Conservation (phyloP, 1,140 invertebrate genomes). For the Scaptomyza montana region DNA sequence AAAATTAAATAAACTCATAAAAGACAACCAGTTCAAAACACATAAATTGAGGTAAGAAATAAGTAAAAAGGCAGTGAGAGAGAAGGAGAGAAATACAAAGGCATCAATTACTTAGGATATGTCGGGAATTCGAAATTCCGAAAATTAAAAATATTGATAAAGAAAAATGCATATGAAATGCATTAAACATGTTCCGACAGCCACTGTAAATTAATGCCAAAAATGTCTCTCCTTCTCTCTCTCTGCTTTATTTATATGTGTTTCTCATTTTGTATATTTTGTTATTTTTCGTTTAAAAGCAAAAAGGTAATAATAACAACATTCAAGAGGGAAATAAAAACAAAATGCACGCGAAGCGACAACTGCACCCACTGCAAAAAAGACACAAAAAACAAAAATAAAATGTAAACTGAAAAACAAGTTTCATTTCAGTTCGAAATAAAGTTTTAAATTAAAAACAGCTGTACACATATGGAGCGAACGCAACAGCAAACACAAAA, state of each 20-base stretch:
- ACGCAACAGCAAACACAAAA: conserved; percentile 13
- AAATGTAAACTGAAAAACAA: conserved; percentile 21
- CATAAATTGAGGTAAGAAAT: conserved; percentile 37
- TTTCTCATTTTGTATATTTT: conserved; percentile 13
- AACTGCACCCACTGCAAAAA: conserved; percentile 55
- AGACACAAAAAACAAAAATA: conserved; percentile 6
- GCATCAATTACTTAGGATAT: conserved; percentile 3
- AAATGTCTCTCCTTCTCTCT: conserved; percentile 12
- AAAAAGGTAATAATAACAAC: conserved; percentile 34
- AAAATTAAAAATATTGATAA: conserved; percentile 15
- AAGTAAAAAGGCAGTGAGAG: not conserved
- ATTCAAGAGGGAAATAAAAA: conserved; percentile 16
- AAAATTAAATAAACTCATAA: conserved; percentile 3
- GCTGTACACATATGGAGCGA: conserved; percentile 49
- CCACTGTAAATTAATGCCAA: conserved; percentile 40
- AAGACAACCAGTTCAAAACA: conserved; percentile 26
- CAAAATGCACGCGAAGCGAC: conserved; percentile 16
- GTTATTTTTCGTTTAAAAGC: conserved; percentile 1
- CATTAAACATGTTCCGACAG: conserved; percentile 40
- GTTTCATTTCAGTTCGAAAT: conserved; percentile 46
- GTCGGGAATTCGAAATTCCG: conserved; percentile 29
- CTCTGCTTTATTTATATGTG: conserved; percentile 40
- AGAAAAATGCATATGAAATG: conserved; percentile 49
- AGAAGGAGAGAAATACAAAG: not conserved
- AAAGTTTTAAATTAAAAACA: conserved; percentile 54